Base-by-base conservation (phyloP, 2,797 vertebrate genomes). In the Onychomys leucogaster region DNA sequence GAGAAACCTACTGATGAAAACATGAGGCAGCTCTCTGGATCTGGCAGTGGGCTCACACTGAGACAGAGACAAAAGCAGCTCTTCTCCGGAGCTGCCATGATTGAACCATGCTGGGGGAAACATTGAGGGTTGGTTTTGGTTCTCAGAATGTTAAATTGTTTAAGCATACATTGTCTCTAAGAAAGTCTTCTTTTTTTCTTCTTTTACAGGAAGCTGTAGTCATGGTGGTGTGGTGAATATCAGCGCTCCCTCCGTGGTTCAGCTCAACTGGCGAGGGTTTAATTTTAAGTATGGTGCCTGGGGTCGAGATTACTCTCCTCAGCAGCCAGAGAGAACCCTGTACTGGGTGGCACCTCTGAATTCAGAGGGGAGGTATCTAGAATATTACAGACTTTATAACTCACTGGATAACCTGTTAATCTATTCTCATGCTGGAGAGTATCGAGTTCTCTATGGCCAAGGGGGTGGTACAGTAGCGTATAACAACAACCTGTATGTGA, bases 291-390 rank as follows among this genome's bases (percentile, higher is more conserved):
- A 98, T 0, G 99, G 99, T 32, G 98, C 98, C 71, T 99, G 99
- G 99, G 98, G 99, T 43, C 98, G 97, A 83, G 98, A 98, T 93
- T 98, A 98, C 6, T 98, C 98, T 93, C 97, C 98, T 0, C 87
- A 96, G 69, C 1, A 98, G 0, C 98, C 98, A 65, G 96, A 96
- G 10, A 59, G 96, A 0, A 97, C 97, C 3, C n/a, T 97, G 41
- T 99, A 98, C 2, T 99, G 98, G 99, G 98, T 99, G 87, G 98
- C 98, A 3, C 98, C 99, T 14, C 27, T 99, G 96, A 94, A 98
- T 8, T 91, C 98, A 0, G 3, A 98, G 6, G 98, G 63, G 6
- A 98, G 95, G 98, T 0, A 0, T 19, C 88, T 99, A 41, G 85
- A 97, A 55, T 96, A 96, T 85, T 98, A 98, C 41, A 98, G 98